Evolutionary conservation across 2,113 vertebrate genomes (phyloP), one percentile per base, ranked within the genome.

Genomic region (Indicator indicator): DNA sequence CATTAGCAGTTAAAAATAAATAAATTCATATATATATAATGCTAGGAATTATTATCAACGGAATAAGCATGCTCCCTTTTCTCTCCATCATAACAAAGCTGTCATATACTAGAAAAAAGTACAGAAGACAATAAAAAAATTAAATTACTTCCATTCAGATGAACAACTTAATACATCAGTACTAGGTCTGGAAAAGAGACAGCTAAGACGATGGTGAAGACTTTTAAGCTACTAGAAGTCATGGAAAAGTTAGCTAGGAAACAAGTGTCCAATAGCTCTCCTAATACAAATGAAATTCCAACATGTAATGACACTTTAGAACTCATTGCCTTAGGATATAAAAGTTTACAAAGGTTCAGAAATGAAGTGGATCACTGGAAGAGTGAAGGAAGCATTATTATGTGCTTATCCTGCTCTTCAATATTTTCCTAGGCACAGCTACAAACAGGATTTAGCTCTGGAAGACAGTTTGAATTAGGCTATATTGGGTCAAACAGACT

Each of bases 231-330:
- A 50, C 6, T 56, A 32, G 28, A 75, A 86, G 59, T 21, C 16
- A 33, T 16, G 13, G 42, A 26, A 81, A 78, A 84, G 73, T 44
- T 46, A 70, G 27, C 81, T 12, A 60, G 44, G 44, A 75, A 82
- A 52, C 19, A 72, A 56, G 12, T 24, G 38, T 56, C 86, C 86
- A 81, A 42, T 70, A 90, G 65, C 56, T 64, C 33, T 86, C 21
- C 18, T 12, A 64, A 52, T 46, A 92, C 33, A 80, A 87, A 87
- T 65, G 81, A 92, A 92, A 92, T 16, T 84, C 48, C 65, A 94
- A 16, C 48, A 33, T 38, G 50, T 72, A 94, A 95, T 95, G 44
- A 67, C 40, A 67, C 40, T 67, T 18, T 12, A 21, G 64, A 67
- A 44, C 64, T 67, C 40, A 32, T 32, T 67, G 84, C 87, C 87